These are phyloP conservation scores for Arizona elegans DNA, from an alignment of 2,113 vertebrate species.

Conservation along the genomic window DNA sequence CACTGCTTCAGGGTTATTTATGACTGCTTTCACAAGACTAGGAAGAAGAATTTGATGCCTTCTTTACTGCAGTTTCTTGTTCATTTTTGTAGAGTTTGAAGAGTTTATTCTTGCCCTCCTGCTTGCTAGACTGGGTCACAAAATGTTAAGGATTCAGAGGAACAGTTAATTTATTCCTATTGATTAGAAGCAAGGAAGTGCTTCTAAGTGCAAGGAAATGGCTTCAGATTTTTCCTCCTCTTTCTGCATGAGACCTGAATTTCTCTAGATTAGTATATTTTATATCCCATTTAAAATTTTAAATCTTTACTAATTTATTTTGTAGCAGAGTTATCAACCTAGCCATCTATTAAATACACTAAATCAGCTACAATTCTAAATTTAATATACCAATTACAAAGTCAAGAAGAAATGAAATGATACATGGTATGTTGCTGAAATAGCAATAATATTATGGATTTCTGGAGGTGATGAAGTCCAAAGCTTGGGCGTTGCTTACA, in stretches of 20 bases:
- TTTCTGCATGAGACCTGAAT: too few relatives aligned
- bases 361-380: too few relatives aligned
- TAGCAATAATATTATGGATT: not conserved
- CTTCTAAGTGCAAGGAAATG: too few relatives aligned
- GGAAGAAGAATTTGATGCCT: not conserved
- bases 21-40: not conserved
- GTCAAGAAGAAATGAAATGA: too few relatives aligned
- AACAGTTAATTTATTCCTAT: not conserved
- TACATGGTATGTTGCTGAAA: not conserved
- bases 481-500: not conserved
- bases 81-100: not conserved
- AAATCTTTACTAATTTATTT: too few relatives aligned
- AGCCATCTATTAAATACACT: too few relatives aligned
- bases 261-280: too few relatives aligned
- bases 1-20: not conserved
- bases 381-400: too few relatives aligned
- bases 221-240: too few relatives aligned
- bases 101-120: not conserved
- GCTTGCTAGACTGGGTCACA: not conserved
- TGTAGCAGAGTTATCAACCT: too few relatives aligned
- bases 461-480: not conserved
- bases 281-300: too few relatives aligned
- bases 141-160: not conserved
- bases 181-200: not conserved
- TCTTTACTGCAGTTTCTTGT: not conserved